Conservation (phyloP, 2,888 invertebrate genomes). For the Drosophila eohydei region DNA sequence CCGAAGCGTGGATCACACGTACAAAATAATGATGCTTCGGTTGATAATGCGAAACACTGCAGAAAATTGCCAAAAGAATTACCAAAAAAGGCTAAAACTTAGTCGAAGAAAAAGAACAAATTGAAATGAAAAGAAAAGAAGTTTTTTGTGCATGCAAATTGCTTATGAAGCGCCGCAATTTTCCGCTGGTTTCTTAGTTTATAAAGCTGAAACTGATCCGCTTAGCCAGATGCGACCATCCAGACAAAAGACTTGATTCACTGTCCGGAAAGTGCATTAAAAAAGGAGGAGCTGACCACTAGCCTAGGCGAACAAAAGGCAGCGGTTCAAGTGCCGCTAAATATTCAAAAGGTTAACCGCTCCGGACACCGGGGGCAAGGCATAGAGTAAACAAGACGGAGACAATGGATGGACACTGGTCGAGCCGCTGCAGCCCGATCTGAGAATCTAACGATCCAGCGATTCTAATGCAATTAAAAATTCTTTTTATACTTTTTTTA, state of each 20-base stretch:
- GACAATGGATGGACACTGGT: slow-evolving; percentile 38
- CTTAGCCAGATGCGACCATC: slow-evolving; percentile 44
- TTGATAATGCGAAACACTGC: slow-evolving; percentile 27
- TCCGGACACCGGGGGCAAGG: slow-evolving; percentile 22
- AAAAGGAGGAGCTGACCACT: slow-evolving; percentile 33
- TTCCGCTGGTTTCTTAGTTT: slow-evolving; percentile 7
- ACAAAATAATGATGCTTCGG: slow-evolving; percentile 55
- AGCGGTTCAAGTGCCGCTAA: slow-evolving; percentile 52
- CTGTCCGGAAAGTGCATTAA: slow-evolving; percentile 67
- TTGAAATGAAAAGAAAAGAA: slow-evolving; percentile 16
- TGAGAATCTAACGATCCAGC: slow-evolving; percentile 11
- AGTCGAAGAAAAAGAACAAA: slow-evolving; percentile 7
- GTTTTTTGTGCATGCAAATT: slow-evolving; percentile 58
- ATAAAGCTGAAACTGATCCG: slow-evolving; percentile 63
- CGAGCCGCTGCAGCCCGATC: slow-evolving; percentile 40
- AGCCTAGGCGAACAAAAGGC: slow-evolving; percentile 24
- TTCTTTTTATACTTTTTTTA: slow-evolving; percentile 23
- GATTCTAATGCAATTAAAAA: slow-evolving; percentile 73
- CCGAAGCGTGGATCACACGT: slow-evolving; percentile 69
- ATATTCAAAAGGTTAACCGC: slow-evolving; percentile 75
- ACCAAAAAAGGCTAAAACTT: slow-evolving; percentile 1
- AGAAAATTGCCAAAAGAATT: slow-evolving; percentile 60
- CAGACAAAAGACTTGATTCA: slow-evolving; percentile 45
- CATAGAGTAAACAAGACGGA: slow-evolving; percentile 63
- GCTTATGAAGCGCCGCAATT: slow-evolving; percentile 28